These are phyloP conservation scores for Strigamia crassipes DNA, from an alignment of 2,888 invertebrate species.

Conservation along the genomic window DNA sequence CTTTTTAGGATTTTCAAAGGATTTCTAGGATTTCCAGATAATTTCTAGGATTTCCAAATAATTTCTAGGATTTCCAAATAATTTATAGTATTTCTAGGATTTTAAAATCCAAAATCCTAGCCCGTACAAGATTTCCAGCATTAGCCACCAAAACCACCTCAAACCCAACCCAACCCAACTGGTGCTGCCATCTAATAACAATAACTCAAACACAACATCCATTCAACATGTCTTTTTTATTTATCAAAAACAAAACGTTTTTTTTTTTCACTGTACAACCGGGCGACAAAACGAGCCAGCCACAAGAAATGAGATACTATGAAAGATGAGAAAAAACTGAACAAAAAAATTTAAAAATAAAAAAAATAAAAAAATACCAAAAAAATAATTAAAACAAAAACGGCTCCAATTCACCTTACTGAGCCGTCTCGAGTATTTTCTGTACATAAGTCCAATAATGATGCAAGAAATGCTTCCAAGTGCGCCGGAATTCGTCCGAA, in stretches of 20 bases:
- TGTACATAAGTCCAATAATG: conserved; percentile 46
- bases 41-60: no score
- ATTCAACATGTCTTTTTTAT: not conserved
- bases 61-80: no score
- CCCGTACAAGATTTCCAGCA: no score
- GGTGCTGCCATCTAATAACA: not conserved
- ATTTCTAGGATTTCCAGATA: no score
- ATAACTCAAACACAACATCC: not conserved
- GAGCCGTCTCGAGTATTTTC: conserved; percentile 42
- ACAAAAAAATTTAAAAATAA: not conserved
- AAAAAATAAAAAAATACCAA: conserved; percentile 19
- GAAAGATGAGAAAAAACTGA: not conserved
- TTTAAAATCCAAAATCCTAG: no score
- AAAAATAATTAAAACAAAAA: not conserved
- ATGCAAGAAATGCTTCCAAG: conserved; percentile 46
- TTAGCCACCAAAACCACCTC: no score
- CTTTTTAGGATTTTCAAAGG: no score
- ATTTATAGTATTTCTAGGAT: no score
- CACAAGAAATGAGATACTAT: not conserved
- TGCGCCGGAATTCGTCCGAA: conserved; percentile 45
- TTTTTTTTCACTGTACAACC: not conserved
- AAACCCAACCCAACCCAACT: no score
- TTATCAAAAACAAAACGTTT: not conserved
- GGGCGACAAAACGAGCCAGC: not conserved
- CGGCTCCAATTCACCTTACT: no score